phyloP scores from a whole-genome alignment of 2,797 vertebrate genomes.

The Podargus strigoides region DNA sequence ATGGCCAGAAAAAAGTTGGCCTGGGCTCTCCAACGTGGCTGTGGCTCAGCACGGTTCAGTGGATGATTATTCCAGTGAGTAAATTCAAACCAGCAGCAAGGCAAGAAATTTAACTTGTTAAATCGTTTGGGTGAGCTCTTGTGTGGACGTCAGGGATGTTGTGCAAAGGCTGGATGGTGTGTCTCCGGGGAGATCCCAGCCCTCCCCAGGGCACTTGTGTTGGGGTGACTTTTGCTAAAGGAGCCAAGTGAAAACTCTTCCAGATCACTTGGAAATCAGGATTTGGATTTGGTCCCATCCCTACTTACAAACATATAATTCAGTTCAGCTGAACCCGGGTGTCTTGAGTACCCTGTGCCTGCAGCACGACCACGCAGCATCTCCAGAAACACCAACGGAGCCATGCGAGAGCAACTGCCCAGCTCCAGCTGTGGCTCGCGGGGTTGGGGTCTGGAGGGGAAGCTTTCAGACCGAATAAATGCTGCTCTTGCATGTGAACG shows the following conservation, averaged over 20 bases:
- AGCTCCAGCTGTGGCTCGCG: neutral
- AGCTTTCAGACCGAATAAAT: neutral
- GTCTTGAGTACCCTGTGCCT: neutral
- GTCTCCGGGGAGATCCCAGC: neutral
- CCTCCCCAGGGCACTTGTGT: rapidly evolving
- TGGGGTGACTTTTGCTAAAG: neutral
- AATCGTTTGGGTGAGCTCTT: neutral
- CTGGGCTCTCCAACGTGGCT: neutral
- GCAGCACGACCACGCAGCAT: rapidly evolving
- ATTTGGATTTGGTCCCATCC: neutral
- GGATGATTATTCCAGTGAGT: neutral
- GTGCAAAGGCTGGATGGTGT: rapidly evolving
- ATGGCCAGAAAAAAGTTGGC: neutral
- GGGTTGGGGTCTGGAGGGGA: neutral
- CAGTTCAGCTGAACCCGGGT: neutral
- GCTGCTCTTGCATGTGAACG: rapidly evolving
- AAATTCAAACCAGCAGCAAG: constrained; percentile 1
- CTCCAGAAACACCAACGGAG: rapidly evolving
- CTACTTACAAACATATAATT: rapidly evolving
- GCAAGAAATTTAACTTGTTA: neutral
- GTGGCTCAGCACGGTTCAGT: neutral
- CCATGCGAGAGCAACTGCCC: rapidly evolving
- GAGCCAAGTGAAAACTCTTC: neutral
- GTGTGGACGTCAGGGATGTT: rapidly evolving
- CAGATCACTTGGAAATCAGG: neutral